Conservation (phyloP, 1,140 invertebrate genomes). For the Teleogryllus occipitalis region DNA sequence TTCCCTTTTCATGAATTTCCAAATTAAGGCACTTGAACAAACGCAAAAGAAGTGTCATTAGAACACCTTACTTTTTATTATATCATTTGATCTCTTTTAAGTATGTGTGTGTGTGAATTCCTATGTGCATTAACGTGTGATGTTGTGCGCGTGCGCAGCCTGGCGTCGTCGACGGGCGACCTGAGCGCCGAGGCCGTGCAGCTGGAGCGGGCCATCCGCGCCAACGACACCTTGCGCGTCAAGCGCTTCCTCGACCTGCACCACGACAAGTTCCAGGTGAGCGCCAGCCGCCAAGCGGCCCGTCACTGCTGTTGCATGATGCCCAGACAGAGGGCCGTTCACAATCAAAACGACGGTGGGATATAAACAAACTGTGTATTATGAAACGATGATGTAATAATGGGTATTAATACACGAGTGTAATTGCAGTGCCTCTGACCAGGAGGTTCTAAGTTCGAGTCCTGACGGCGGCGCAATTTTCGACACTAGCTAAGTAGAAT, state of each 20-base stretch:
- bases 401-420: no score
- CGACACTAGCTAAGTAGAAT: no score
- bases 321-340: no score
- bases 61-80: not conserved
- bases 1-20: no score
- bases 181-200: slow-evolving; percentile 43
- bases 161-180: slow-evolving; percentile 45
- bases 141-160: slow-evolving; percentile 28
- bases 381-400: no score
- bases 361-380: no score
- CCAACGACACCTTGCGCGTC: slow-evolving; percentile 44
- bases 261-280: slow-evolving; percentile 46
- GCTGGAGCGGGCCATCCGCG: slow-evolving; percentile 44
- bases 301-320: not conserved
- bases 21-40: no score
- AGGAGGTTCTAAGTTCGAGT: no score
- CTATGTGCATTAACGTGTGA: not conserved
- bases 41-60: not conserved
- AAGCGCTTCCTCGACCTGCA: slow-evolving; percentile 46
- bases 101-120: not conserved
- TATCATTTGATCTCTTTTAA: not conserved
- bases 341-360: no score
- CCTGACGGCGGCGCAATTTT: no score
- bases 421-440: no score
- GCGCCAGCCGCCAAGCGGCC: not conserved